Conservation (phyloP, 2,797 vertebrate species). For the Argyrosomus regius region DNA sequence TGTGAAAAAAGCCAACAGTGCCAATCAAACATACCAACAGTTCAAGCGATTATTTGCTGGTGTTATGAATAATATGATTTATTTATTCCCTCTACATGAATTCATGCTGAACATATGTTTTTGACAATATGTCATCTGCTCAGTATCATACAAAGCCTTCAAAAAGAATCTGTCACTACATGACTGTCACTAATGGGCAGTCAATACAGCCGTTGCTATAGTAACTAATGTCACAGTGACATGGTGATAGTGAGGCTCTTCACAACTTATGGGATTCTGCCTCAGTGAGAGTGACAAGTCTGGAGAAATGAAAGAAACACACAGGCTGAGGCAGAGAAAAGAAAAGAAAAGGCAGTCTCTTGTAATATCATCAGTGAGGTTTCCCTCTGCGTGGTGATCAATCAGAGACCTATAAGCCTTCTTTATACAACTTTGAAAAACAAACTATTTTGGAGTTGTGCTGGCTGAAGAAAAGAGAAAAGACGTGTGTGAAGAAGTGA, state of each 20-base stretch:
- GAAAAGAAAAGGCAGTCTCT: background rate
- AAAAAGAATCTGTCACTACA: background rate
- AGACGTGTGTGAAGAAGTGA: background rate
- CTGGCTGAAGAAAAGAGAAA: background rate
- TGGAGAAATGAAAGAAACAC: conserved; percentile 19
- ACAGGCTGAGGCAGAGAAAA: background rate
- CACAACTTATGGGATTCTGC: background rate
- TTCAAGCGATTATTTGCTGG: background rate
- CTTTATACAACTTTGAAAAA: background rate
- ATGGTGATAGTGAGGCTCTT: conserved; percentile 27
- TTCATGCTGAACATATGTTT: background rate
- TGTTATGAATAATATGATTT: background rate
- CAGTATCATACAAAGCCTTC: background rate
- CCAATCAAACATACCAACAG: background rate
- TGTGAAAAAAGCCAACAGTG: background rate
- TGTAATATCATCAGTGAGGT: background rate
- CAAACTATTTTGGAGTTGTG: background rate
- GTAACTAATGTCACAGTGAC: conserved; percentile 73
- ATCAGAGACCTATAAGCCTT: background rate
- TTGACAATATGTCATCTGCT: background rate
- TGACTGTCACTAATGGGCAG: background rate
- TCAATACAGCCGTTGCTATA: conserved; percentile 44
- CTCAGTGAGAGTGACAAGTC: conserved; percentile 12
- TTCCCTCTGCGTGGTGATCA: background rate
- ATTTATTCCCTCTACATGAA: background rate